These are phyloP conservation scores for Philhelius pedissequus DNA, from an alignment of 2,888 invertebrate species.

Conservation along the genomic window DNA sequence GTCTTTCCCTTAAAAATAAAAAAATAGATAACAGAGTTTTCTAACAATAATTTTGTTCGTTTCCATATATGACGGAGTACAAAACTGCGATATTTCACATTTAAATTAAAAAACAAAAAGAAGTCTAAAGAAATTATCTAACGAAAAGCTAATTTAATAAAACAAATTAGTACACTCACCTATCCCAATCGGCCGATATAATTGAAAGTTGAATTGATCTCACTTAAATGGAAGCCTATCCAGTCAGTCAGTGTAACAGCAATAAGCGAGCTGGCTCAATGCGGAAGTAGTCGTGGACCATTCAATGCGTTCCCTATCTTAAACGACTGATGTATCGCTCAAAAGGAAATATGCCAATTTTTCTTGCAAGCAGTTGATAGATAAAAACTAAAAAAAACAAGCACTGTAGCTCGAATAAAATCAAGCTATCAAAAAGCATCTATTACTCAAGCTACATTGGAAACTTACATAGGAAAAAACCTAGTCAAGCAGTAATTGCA, in stretches of 20 bases:
- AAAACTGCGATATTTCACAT: neutral
- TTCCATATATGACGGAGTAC: too few species aligned
- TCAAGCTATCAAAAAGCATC: slow-evolving; percentile 25
- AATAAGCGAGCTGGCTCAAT: neutral
- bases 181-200: neutral
- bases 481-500: slow-evolving; percentile 51
- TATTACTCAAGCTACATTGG: slow-evolving; percentile 7
- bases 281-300: slow-evolving; percentile 39
- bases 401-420: slow-evolving; percentile 4
- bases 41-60: too few species aligned
- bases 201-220: slow-evolving; percentile 2
- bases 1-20: too few species aligned
- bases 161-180: neutral
- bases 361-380: slow-evolving; percentile 5
- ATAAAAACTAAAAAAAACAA: neutral
- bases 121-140: neutral
- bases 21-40: too few species aligned
- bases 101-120: neutral
- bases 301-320: slow-evolving; percentile 11
- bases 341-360: slow-evolving; percentile 36
- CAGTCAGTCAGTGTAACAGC: slow-evolving; percentile 4
- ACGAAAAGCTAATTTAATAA: neutral
- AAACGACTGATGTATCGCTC: neutral
- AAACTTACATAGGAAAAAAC: slow-evolving; percentile 31
- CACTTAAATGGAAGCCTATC: slow-evolving; percentile 16